phyloP scores from a whole-genome alignment of 1,140 invertebrate genomes.

The Gryllus bimaculatus region DNA sequence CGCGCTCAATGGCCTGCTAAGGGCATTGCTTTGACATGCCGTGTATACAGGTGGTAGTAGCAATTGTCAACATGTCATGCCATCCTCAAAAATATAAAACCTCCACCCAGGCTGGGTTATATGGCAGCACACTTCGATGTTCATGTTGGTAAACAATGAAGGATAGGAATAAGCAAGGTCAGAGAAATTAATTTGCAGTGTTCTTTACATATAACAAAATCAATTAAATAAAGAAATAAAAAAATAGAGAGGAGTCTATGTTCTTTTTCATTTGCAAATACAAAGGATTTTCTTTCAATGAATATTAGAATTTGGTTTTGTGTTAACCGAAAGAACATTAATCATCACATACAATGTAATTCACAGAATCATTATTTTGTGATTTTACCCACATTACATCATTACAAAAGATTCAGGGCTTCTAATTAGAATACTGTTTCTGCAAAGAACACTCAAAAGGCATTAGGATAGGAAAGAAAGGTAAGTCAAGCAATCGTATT shows the following conservation, averaged over 20 bases:
- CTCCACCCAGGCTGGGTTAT: conserved; percentile 2
- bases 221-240: neutral
- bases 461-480: neutral
- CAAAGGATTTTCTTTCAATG: too few species aligned
- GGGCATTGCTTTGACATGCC: neutral
- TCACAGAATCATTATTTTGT: too few species aligned
- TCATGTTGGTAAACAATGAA: neutral
- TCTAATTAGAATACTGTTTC: neutral
- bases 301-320: too few species aligned
- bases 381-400: neutral
- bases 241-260: too few species aligned
- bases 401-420: neutral
- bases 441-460: neutral
- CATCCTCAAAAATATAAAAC: conserved; percentile 2
- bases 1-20: conserved; percentile 2
- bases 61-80: conserved; percentile 4
- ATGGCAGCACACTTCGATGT: neutral
- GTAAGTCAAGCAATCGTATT: neutral
- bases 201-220: neutral
- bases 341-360: too few species aligned
- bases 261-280: too few species aligned
- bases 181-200: neutral
- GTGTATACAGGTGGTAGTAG: conserved; percentile 3
- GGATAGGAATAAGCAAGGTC: neutral
- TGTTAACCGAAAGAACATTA: too few species aligned